phyloP scores from a whole-genome alignment of 2,113 vertebrate genomes.

The Oryctolagus cuniculus region mOryCun1.1 NC_091432.1:227939501-227940000 shows the following conservation, averaged over 20 bases:
- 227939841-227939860: not conserved
- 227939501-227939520: too few relatives aligned
- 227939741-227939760: not conserved
- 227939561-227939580: too few relatives aligned
- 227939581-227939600: not conserved
- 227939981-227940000: not conserved
- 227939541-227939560: too few relatives aligned
- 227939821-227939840: not conserved
- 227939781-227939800: not conserved
- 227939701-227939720: conserved; percentile 16
- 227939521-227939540: too few relatives aligned
- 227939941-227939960: conserved; percentile 3
- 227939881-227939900: conserved; percentile 38
- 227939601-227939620: conserved; percentile 49
- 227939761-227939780: not conserved
- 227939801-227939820: not conserved
- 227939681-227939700: not conserved
- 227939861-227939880: conserved; percentile 16
- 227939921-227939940: not conserved
- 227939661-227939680: not conserved
- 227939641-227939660: not conserved
- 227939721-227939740: conserved; percentile 30
- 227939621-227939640: not conserved
- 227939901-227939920: not conserved
- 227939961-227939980: not conserved